Evolutionary conservation across 2,113 vertebrate species (phyloP), one percentile per base, ranked within the genome.

Genomic region (Cheirogaleus medius): DNA sequence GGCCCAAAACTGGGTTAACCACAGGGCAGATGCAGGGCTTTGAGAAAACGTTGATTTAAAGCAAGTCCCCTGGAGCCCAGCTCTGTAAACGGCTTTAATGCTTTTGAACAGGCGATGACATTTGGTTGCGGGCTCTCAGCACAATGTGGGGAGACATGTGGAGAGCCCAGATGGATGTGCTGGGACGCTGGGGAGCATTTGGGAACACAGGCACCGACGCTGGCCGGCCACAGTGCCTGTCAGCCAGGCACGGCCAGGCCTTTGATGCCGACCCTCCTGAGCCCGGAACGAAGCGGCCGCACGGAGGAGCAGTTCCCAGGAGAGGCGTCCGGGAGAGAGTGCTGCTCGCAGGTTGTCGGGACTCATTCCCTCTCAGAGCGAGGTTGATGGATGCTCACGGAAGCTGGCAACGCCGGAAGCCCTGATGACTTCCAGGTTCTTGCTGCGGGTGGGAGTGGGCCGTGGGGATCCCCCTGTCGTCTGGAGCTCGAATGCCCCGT

Each of bases 161-260:
- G 60, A 52, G 60, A 14, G 42, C 10, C 60, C 25, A 11, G 14
- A 6, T 12, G 27, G 86, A 77, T 44, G 42, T 69, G 39, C 63
- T 0, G 0, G 74, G 81, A 27, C 4, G 0, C 56, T 18, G 1
- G 25, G 78, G 73, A n/a, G 42, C 78, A 17, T 47, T 71, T 42
- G 87, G 74, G 64, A 90, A 23, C 29, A 3, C 17, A 21, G 76
- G 27, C 4, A 1, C 0, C 0, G 54, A 76, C 0, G 2, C 42
- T 68, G 78, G 82, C 85, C 49, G 2, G 39, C 49, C 76, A 42
- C 44, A 29, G 54, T 0, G 0, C 71, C 78, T 91, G 60, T 87
- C 63, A 76, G 47, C 74, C 25, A 0, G 83, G 63, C 69, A n/a
- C 49, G 64, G 54, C 74, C 29, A 0, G 91, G 56, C 69, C 44